Evolutionary conservation across 2,113 vertebrate genomes (phyloP).

Genomic region (Silurus meridionalis): DNA sequence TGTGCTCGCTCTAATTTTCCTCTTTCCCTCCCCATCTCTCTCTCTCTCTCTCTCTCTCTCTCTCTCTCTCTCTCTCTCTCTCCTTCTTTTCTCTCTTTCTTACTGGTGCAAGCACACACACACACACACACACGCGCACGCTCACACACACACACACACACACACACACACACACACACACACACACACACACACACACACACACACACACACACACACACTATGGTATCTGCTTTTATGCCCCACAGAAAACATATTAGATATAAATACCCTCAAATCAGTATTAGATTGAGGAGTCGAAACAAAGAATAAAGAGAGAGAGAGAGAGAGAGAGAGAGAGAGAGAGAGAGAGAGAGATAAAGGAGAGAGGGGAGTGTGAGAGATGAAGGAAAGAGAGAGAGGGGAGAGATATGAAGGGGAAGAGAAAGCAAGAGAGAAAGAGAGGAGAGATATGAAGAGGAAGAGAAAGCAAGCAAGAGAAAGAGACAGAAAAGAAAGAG

Average conservation of each 20-base stretch:
- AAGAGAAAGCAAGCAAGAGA: no score
- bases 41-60: slow-evolving; percentile 37
- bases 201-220: slow-evolving; percentile 50
- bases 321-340: no score
- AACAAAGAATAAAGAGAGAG: slow-evolving; percentile 38
- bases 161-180: slow-evolving; percentile 48
- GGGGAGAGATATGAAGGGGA: no score
- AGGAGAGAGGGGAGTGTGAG: no score
- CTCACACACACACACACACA: slow-evolving; percentile 50
- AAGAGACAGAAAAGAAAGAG: slow-evolving; percentile 20
- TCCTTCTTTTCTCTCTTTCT: slow-evolving; percentile 31
- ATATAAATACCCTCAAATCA: slow-evolving; percentile 35
- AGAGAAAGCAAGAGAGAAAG: no score
- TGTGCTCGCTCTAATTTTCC: slow-evolving; percentile 57
- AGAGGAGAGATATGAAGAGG: no score
- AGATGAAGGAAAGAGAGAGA: no score
- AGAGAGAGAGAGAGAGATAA: no score
- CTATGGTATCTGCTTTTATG: slow-evolving; percentile 62
- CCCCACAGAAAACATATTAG: slow-evolving; percentile 53
- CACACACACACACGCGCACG: slow-evolving; percentile 40
- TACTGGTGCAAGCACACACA: slow-evolving; percentile 22
- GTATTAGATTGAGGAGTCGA: slow-evolving; percentile 32
- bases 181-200: slow-evolving; percentile 50
- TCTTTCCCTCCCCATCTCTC: slow-evolving; percentile 48
- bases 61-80: slow-evolving; percentile 52